phyloP scores from a whole-genome alignment of 2,888 invertebrate species.

The Resseliella maxima region DNA sequence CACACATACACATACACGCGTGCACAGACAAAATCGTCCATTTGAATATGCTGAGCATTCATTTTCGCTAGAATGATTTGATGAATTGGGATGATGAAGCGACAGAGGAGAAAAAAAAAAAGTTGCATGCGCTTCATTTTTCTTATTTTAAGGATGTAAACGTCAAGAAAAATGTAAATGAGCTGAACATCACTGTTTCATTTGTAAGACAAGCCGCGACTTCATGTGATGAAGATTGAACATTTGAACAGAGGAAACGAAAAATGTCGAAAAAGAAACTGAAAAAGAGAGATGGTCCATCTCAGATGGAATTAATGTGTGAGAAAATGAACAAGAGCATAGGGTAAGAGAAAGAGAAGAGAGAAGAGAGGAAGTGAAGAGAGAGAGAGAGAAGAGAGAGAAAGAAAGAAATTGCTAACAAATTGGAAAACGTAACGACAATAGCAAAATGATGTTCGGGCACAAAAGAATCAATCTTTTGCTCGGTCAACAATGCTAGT shows the following conservation, averaged over 20 bases:
- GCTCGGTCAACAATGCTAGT: background rate
- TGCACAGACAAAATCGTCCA: background rate
- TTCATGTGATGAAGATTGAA: constrained; percentile 25
- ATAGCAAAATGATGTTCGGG: background rate
- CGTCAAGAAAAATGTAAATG: constrained; percentile 39
- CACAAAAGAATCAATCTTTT: constrained; percentile 24
- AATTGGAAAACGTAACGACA: constrained; percentile 14
- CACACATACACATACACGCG: background rate
- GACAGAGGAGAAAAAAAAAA: background rate
- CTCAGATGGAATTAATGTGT: background rate
- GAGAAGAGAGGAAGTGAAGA: background rate
- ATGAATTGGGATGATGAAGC: too few relatives aligned
- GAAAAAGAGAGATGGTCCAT: background rate
- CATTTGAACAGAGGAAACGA: too few relatives aligned
- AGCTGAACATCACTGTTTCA: background rate
- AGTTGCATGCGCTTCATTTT: constrained; percentile 35
- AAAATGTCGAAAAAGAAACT: too few relatives aligned
- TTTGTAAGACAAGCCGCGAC: background rate
- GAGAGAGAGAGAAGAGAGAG: background rate
- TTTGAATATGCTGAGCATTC: constrained; percentile 13
- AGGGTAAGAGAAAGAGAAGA: background rate
- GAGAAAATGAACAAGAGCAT: background rate
- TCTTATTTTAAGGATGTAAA: background rate
- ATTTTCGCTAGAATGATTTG: background rate
- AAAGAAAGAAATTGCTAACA: constrained; percentile 2